Conservation (phyloP, 2,113 vertebrate genomes). For the Proteles cristata region DNA sequence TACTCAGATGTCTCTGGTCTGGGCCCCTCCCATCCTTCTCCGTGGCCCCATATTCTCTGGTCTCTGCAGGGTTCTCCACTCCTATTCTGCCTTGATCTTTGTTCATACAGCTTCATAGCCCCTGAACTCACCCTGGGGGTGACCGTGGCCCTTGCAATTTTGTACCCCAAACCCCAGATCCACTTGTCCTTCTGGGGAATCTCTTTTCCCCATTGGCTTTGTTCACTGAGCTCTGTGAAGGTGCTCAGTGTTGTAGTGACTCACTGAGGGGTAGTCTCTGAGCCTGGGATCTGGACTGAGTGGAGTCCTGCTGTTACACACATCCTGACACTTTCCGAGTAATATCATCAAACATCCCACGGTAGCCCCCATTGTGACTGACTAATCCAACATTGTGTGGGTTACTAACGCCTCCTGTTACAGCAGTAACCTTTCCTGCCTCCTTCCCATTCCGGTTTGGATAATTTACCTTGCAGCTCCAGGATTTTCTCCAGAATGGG, state of each 20-base stretch:
- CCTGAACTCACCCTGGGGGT: not conserved
- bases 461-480: slow-evolving; percentile 25
- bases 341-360: not conserved
- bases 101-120: not conserved
- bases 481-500: slow-evolving; percentile 48
- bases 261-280: not conserved
- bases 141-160: not conserved
- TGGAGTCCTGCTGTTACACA: not conserved
- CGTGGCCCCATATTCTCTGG: not conserved
- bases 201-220: not conserved
- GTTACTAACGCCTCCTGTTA: not conserved
- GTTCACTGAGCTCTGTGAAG: not conserved
- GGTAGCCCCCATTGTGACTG: not conserved
- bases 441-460: not conserved
- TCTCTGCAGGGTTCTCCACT: not conserved
- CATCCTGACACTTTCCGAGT: not conserved
- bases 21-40: not conserved
- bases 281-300: not conserved
- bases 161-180: not conserved
- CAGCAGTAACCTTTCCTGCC: not conserved
- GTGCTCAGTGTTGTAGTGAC: not conserved
- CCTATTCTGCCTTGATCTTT: not conserved
- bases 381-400: not conserved
- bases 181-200: not conserved
- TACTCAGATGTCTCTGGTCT: not conserved